A percentile compares a stretch with the other conserved stretches of the same genome.
Evolutionary conservation across 2,888 invertebrate species (phyloP).

Genomic region (Rhogogaster chlorosoma): DNA sequence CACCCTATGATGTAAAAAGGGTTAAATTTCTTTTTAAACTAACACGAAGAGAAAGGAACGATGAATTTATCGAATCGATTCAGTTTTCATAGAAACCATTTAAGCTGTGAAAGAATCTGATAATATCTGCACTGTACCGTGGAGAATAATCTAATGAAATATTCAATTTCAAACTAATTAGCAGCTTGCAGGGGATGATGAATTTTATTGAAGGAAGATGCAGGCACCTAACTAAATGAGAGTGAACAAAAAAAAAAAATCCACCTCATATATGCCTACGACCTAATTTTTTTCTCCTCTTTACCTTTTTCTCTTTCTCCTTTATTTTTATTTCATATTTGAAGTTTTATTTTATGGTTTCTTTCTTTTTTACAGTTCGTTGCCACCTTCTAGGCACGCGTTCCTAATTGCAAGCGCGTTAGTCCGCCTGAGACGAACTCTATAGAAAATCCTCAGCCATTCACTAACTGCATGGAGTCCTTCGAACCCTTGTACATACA

Average conservation of each 20-base stretch:
- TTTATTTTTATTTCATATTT: too few relatives aligned
- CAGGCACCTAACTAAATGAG: neutral
- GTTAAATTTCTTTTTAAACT: neutral
- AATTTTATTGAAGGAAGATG: neutral
- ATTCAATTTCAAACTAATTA: neutral
- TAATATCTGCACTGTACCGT: neutral
- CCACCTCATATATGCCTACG: neutral
- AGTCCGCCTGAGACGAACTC: constrained; percentile 1
- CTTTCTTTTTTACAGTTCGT: neutral
- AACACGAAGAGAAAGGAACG: too few relatives aligned
- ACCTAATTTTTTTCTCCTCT: neutral
- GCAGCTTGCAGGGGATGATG: neutral
- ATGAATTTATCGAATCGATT: too few relatives aligned
- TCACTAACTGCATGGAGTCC: constrained; percentile 15
- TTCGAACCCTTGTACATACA: constrained; percentile 6
- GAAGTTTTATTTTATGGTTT: neutral
- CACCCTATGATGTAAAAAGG: neutral
- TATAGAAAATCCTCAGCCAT: constrained; percentile 41
- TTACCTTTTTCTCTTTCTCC: neutral
- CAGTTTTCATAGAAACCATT: neutral
- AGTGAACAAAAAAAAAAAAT: neutral
- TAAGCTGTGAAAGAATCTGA: neutral
- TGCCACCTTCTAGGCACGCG: neutral
- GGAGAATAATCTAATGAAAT: neutral
- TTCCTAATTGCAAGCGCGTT: constrained; percentile 44